Conservation (phyloP, 2,888 invertebrate genomes). For the Drosophila greeni region DNA sequence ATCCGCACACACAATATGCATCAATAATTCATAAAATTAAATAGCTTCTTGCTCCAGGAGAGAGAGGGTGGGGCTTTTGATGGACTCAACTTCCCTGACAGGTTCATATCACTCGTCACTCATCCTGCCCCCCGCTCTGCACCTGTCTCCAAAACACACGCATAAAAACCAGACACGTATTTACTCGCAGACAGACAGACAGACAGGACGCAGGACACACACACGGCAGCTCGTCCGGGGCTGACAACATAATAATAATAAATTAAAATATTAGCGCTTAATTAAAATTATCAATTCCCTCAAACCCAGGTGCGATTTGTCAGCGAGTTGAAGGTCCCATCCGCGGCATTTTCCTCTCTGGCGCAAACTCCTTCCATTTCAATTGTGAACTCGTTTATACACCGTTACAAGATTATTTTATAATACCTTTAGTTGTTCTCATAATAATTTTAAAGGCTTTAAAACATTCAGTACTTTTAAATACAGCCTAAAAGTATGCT, state of each 20-base stretch:
- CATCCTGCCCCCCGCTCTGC: constrained; percentile 37
- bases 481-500: background rate
- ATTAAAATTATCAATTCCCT: constrained; percentile 68
- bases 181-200: constrained; percentile 3
- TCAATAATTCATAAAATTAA: constrained; percentile 71
- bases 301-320: constrained; percentile 44
- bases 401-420: background rate
- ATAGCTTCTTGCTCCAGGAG: constrained; percentile 45
- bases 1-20: constrained; percentile 49
- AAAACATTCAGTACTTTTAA: background rate
- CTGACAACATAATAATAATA: constrained; percentile 59
- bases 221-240: constrained; percentile 18
- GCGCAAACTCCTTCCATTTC: background rate
- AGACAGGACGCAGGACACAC: background rate
- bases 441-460: background rate
- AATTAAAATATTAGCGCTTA: constrained; percentile 74
- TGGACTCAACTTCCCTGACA: constrained; percentile 33
- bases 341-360: constrained; percentile 3
- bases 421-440: no score
- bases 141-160: constrained; percentile 26
- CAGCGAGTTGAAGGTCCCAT: constrained; percentile 38
- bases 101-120: constrained; percentile 48
- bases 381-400: background rate
- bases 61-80: constrained; percentile 12
- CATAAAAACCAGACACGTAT: constrained; percentile 36